These are phyloP conservation scores for Iselma pallidipennis DNA, from an alignment of 2,888 invertebrate genomes.

Conservation along the genomic window DNA sequence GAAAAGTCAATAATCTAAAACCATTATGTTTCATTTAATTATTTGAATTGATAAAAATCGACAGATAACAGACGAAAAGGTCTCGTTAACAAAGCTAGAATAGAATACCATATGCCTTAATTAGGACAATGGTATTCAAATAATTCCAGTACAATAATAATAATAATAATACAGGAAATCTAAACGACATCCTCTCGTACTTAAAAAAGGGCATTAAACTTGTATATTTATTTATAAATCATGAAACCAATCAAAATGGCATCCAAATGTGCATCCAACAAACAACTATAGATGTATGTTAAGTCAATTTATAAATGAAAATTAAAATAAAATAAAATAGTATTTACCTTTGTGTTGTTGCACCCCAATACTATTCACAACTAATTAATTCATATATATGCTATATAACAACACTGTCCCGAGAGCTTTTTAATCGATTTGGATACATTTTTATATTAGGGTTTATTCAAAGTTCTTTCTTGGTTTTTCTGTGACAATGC, in stretches of 20 bases:
- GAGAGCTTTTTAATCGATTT: slow-evolving; percentile 37
- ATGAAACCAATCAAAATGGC: slow-evolving; percentile 42
- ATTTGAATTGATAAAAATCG: too few species aligned
- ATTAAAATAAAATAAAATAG: too few species aligned
- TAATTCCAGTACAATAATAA: slow-evolving; percentile 11
- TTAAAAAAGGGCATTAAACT: slow-evolving; percentile 25
- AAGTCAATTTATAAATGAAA: neutral
- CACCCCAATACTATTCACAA: slow-evolving; percentile 33
- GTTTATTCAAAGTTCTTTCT: slow-evolving; percentile 27
- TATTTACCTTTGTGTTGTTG: slow-evolving; percentile 37
- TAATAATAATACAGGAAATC: too few species aligned
- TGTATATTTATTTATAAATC: slow-evolving; percentile 34
- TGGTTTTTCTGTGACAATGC: slow-evolving; percentile 32
- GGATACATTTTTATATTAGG: slow-evolving; percentile 40
- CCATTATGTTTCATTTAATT: too few species aligned
- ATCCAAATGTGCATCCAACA: slow-evolving; percentile 25
- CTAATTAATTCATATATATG: slow-evolving; percentile 37
- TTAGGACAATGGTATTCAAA: slow-evolving; percentile 24
- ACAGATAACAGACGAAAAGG: too few species aligned
- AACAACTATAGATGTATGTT: slow-evolving; percentile 5
- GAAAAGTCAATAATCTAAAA: too few species aligned
- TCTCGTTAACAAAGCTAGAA: too few species aligned
- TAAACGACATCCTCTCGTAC: slow-evolving; percentile 1
- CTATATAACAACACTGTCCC: slow-evolving; percentile 44
- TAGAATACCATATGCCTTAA: slow-evolving; percentile 25